These are phyloP conservation scores for Oreochromis grahami DNA, from an alignment of 2,797 vertebrate genomes.

Conservation along the genomic window DNA sequence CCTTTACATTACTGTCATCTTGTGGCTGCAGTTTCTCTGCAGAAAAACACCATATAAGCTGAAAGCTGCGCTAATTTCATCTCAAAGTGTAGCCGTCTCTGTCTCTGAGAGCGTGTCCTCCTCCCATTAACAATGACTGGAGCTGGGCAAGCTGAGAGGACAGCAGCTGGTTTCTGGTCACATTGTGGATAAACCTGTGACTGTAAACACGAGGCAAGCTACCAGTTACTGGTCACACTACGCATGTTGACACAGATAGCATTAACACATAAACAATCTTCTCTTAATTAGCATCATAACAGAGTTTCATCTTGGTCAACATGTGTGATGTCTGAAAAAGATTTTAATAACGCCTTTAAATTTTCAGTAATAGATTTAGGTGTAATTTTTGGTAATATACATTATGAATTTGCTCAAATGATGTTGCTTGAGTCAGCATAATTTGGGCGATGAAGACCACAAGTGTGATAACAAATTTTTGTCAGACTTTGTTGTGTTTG, in stretches of 20 bases:
- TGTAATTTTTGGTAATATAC: neutral
- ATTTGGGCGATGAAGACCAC: neutral
- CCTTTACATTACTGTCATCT: neutral
- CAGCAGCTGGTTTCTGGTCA: neutral
- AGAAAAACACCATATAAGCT: neutral
- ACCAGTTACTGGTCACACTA: neutral
- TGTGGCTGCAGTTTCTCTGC: neutral
- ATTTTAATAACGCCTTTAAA: rapidly evolving
- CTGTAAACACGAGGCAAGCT: neutral
- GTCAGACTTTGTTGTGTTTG: neutral
- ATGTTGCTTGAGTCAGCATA: neutral
- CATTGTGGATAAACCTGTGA: neutral
- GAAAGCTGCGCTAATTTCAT: neutral
- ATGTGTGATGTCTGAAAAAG: neutral
- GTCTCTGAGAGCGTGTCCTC: neutral
- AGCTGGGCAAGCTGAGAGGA: neutral
- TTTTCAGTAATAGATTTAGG: neutral
- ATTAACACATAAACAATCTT: neutral
- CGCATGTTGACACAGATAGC: neutral
- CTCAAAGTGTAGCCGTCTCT: neutral
- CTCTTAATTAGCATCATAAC: neutral
- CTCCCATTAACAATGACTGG: neutral
- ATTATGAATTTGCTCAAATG: neutral
- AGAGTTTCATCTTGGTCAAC: neutral
- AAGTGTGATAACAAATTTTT: neutral